Percentiles rank a stretch among this genome's conserved stretches.
These are phyloP conservation scores for Halocaridina rubra DNA, from an alignment of 2,888 invertebrate species.

Conservation along the genomic window DNA sequence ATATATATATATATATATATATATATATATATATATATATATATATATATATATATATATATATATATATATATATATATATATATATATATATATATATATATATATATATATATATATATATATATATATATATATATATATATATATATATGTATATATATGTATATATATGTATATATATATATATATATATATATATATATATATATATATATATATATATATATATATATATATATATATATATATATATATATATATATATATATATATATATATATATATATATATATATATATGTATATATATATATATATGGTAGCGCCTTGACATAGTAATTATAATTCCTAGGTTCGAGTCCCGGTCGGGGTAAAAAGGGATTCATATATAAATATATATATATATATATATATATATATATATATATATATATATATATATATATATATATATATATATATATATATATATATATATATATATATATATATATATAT, in stretches of 20 bases:
- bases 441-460: background rate
- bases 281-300: background rate
- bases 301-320: no score
- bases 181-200: background rate
- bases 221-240: background rate
- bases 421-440: background rate
- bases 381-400: background rate
- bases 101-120: background rate
- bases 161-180: background rate
- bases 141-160: background rate
- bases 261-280: background rate
- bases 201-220: background rate
- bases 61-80: no score
- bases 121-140: background rate
- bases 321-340: no score
- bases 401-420: background rate
- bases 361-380: background rate
- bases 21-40: no score
- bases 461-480: background rate
- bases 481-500: background rate
- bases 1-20: no score
- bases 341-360: no score
- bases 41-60: no score
- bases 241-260: background rate
- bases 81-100: no score